Evolutionary conservation across 2,113 vertebrate genomes (phyloP), one percentile per base, ranked within the genome.

Genomic region (Butorides virescens): DNA sequence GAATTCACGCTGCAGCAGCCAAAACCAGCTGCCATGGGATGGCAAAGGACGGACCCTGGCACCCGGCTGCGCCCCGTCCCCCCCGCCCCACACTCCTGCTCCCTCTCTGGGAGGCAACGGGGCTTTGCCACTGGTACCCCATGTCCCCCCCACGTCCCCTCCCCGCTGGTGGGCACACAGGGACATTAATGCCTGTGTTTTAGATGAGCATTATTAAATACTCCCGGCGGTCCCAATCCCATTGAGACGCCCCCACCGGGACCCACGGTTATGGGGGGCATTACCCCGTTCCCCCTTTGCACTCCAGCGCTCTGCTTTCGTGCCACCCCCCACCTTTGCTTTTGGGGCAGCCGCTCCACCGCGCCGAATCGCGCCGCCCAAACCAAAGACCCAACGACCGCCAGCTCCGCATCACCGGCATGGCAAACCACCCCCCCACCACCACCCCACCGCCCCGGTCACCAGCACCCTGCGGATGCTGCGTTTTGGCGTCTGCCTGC

Each of bases 251-350:
- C 44, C 18, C 20, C 5, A 1, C 27, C 0, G 0, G 47, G n/a
- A 89, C 30, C 15, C 6, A 9, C 0, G 0, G 18, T 46, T 66
- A 75, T 0, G 0, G 47, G 34, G 16, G 4, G 5, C 23, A 72
- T 52, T 9, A 17, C 27, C 17, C 39, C 1, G 0, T 18, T 6
- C 20, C n/a, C 32, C 1, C n/a, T 76, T 15, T 53, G 10, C 80
- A 58, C 52, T 52, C 67, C 71, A 19, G 1, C 4, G 0, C 17
- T 34, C 29, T 3, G 6, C 15, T 37, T 61, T 67, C 3, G 4
- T 1, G 15, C 6, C 56, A 59, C 1, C 83, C 62, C 83, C 86
- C 44, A 30, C 75, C 52, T 89, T 59, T 10, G 2, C 25, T 72
- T 86, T 46, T 8, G 7, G 37, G 22, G 19, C 67, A 72, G 67